These are phyloP conservation scores for Marmota flaviventris DNA, from an alignment of 2,113 vertebrate species.

Conservation along the genomic window DNA sequence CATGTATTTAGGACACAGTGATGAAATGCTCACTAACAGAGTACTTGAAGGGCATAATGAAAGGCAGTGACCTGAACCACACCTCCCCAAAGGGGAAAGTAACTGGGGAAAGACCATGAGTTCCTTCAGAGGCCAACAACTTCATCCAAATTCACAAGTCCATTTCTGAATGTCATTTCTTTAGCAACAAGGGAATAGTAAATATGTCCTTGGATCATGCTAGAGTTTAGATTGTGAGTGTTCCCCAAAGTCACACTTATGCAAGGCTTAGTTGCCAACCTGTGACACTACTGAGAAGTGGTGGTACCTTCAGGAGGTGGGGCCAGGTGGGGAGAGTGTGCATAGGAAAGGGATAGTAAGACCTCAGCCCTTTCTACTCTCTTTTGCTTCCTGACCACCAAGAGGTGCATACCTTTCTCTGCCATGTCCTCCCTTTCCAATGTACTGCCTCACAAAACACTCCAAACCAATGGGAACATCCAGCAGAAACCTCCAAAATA, in stretches of 20 bases:
- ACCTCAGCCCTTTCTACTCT: background rate
- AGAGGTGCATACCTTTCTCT: background rate
- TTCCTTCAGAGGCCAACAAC: background rate
- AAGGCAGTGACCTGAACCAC: background rate
- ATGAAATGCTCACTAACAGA: too few species aligned
- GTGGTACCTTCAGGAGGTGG: too few species aligned
- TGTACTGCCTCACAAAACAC: background rate
- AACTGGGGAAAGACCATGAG: background rate
- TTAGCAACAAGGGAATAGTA: background rate
- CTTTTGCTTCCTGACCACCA: background rate
- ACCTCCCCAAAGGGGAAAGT: background rate
- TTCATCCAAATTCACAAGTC: background rate
- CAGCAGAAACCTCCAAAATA: background rate
- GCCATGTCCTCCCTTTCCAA: background rate
- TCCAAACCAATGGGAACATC: background rate
- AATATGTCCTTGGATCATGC: background rate
- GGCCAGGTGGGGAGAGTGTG: background rate
- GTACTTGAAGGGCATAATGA: background rate
- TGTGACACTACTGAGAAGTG: background rate
- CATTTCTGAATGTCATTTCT: background rate
- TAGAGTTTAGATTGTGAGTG: background rate
- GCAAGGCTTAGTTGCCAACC: background rate
- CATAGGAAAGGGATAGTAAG: too few species aligned
- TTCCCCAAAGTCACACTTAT: background rate
- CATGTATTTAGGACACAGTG: too few species aligned